Percentiles rank a stretch among this genome's conserved stretches.
These are phyloP conservation scores for Drosophila cognata DNA, from an alignment of 2,888 invertebrate species.

Conservation along the genomic window DNA sequence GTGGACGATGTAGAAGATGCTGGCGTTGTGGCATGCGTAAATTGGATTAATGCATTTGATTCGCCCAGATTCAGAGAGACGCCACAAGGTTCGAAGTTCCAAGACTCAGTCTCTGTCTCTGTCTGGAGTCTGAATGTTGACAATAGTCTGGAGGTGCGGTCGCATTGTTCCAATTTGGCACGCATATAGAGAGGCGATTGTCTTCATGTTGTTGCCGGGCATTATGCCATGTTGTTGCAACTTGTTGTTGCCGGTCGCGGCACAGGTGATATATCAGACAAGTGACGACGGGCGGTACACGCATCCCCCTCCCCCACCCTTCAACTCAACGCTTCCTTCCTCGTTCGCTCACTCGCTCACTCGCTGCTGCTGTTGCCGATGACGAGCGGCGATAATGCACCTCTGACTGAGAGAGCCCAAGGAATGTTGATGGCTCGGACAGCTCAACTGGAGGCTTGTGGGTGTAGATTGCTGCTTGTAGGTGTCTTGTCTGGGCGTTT, in stretches of 20 bases:
- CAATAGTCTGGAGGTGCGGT: slow-evolving; percentile 72
- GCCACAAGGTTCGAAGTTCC: slow-evolving; percentile 50
- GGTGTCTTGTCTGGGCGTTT: slow-evolving; percentile 69
- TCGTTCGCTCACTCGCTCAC: slow-evolving; percentile 2
- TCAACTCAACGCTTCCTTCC: neutral
- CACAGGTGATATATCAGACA: slow-evolving; percentile 80
- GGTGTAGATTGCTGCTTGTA: slow-evolving; percentile 63
- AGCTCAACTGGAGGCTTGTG: slow-evolving; percentile 40
- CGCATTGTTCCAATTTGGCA: slow-evolving; percentile 78
- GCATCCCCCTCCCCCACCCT: slow-evolving; percentile 1
- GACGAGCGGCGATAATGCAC: slow-evolving; percentile 75
- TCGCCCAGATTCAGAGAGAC: slow-evolving; percentile 64
- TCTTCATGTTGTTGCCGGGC: slow-evolving; percentile 44
- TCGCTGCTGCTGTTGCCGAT: slow-evolving; percentile 39
- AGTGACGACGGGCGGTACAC: slow-evolving; percentile 78
- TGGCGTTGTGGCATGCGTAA: slow-evolving; percentile 75
- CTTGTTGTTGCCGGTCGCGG: slow-evolving; percentile 46
- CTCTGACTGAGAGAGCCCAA: slow-evolving; percentile 51
- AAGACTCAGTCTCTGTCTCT: slow-evolving; percentile 1
- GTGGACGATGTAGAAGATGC: slow-evolving; percentile 45
- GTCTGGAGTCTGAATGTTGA: slow-evolving; percentile 55
- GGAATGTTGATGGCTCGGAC: slow-evolving; percentile 70
- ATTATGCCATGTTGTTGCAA: slow-evolving; percentile 69
- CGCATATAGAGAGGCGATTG: slow-evolving; percentile 62
- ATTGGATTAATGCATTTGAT: slow-evolving; percentile 82